Percentiles rank a stretch among this genome's conserved stretches.
Evolutionary conservation across 2,113 vertebrate genomes (phyloP).

Genomic region (Garra rufa): DNA sequence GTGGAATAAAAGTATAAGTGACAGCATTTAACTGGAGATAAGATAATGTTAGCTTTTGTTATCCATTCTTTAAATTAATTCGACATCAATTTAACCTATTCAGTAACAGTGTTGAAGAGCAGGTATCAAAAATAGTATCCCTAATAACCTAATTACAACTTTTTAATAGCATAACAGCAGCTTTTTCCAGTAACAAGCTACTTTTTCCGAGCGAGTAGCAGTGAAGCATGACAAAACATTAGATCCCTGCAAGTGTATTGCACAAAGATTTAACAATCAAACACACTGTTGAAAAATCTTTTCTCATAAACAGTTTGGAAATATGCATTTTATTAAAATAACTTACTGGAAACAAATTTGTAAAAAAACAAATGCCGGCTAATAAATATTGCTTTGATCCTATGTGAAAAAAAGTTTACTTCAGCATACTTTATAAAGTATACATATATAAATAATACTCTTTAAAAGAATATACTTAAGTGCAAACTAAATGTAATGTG

Average conservation of each 20-base stretch:
- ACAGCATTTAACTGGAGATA: background rate
- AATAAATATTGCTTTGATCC: background rate
- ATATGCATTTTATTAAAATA: background rate
- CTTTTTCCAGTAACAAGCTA: background rate
- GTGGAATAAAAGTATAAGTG: background rate
- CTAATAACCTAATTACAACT: background rate
- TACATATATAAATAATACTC: background rate
- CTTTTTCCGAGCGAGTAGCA: background rate
- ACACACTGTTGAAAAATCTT: background rate
- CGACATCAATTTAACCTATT: background rate
- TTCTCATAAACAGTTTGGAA: background rate
- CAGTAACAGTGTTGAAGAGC: background rate
- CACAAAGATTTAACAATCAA: background rate
- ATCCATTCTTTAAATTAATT: background rate
- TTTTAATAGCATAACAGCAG: background rate
- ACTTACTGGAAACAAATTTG: background rate
- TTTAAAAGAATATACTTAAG: background rate
- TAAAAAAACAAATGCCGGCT: background rate
- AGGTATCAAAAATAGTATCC: background rate
- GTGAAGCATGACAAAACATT: background rate
- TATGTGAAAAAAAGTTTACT: too few species aligned
- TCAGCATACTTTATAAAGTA: background rate
- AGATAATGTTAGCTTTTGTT: background rate
- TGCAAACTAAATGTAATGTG: background rate
- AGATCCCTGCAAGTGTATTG: background rate